phyloP scores from a whole-genome alignment of 2,888 invertebrate genomes.

The Aspidiotus rigidus region DNA sequence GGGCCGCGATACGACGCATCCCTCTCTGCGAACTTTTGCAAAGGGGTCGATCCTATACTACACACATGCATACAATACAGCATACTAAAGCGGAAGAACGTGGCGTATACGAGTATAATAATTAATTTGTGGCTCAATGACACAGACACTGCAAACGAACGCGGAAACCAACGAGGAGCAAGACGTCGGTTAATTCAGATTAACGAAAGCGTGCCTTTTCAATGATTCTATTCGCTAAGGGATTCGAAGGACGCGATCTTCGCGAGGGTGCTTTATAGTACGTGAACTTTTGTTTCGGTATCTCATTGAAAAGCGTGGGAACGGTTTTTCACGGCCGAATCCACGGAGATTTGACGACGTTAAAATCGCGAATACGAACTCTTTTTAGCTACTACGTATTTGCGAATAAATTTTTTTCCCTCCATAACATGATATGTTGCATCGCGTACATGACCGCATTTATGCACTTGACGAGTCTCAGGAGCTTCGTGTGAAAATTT shows the following conservation, averaged over 20 bases:
- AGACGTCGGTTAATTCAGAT: constrained; percentile 21
- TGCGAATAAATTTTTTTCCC: not conserved
- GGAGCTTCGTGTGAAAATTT: not conserved
- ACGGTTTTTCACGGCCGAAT: constrained; percentile 13
- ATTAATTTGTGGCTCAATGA: constrained; percentile 21
- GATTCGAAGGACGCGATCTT: constrained; percentile 14
- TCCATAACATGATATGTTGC: not conserved
- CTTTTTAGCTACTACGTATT: constrained; percentile 2
- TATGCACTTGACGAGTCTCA: not conserved
- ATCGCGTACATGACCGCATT: constrained; percentile 8
- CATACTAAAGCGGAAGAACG: too few relatives aligned
- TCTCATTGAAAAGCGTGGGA: constrained; percentile 31
- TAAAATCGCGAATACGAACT: constrained; percentile 5
- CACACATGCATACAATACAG: too few relatives aligned
- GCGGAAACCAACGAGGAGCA: not conserved
- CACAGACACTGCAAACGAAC: not conserved
- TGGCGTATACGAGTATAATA: constrained; percentile 2
- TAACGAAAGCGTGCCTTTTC: constrained; percentile 27
- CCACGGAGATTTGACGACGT: constrained; percentile 25
- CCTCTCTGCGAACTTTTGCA: too few relatives aligned
- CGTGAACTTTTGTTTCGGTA: constrained; percentile 23
- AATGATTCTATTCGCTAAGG: constrained; percentile 23
- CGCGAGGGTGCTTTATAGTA: constrained; percentile 19
- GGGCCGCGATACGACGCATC: too few relatives aligned
- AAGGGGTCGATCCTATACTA: too few relatives aligned